phyloP scores from a whole-genome alignment of 1,140 invertebrate genomes.

The Papilio polytes region DNA sequence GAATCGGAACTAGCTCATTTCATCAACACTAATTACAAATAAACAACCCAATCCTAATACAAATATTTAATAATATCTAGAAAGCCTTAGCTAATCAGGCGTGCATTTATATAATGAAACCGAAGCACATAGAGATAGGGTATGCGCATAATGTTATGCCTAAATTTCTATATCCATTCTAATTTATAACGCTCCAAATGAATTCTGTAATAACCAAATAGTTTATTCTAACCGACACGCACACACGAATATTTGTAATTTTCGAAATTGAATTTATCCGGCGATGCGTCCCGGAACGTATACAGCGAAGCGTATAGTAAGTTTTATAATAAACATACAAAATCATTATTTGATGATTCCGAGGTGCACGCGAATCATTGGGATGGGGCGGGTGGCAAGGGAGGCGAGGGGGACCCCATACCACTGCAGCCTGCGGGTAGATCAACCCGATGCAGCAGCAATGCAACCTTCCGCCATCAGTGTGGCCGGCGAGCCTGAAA shows the following conservation, averaged over 20 bases:
- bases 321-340: constrained; percentile 81
- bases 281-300: constrained; percentile 52
- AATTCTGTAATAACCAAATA: constrained; percentile 74
- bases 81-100: constrained; percentile 34
- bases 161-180: constrained; percentile 65
- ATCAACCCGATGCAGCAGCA: constrained; percentile 68
- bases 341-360: constrained; percentile 83
- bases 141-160: constrained; percentile 41
- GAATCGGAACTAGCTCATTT: background rate
- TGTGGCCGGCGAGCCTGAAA: constrained; percentile 78
- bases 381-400: constrained; percentile 58
- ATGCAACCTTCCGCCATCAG: constrained; percentile 73
- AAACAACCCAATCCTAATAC: background rate
- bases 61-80: constrained; percentile 32
- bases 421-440: constrained; percentile 54
- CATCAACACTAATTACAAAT: constrained; percentile 3
- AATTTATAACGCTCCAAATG: constrained; percentile 61
- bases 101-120: constrained; percentile 34
- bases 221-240: constrained; percentile 71
- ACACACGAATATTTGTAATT: constrained; percentile 55
- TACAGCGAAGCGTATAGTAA: constrained; percentile 49
- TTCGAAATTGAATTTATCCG: constrained; percentile 64
- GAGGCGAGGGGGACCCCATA: constrained; percentile 62
- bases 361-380: constrained; percentile 73
- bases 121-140: constrained; percentile 30